These are phyloP conservation scores for Carposina sasakii DNA, from an alignment of 1,140 invertebrate species.

Conservation along the genomic window DNA sequence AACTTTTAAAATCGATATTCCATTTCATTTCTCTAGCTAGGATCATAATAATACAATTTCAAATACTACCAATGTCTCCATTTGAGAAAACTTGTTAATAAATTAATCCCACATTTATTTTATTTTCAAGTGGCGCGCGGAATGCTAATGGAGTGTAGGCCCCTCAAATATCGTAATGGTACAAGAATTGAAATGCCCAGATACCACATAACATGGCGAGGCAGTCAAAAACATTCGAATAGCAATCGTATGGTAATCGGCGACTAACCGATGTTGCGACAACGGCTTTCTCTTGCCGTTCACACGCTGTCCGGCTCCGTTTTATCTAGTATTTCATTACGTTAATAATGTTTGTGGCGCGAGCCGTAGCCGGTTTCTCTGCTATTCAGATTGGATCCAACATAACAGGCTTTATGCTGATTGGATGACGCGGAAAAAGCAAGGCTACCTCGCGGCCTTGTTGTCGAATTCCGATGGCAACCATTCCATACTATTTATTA, in stretches of 20 bases:
- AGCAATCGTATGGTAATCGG: slow-evolving; percentile 52
- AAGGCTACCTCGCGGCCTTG: slow-evolving; percentile 58
- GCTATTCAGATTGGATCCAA: slow-evolving; percentile 49
- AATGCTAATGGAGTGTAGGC: no score
- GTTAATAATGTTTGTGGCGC: slow-evolving; percentile 61
- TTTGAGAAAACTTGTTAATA: no score
- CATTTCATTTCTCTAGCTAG: no score
- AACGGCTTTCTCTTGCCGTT: slow-evolving; percentile 61
- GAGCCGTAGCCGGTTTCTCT: slow-evolving; percentile 55
- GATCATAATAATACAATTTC: no score
- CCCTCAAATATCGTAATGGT: no score
- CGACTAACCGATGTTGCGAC: slow-evolving; percentile 54
- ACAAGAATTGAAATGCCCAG: no score
- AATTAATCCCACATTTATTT: no score
- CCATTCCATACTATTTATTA: slow-evolving; percentile 37
- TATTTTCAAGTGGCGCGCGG: no score
- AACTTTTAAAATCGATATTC: no score
- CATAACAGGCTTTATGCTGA: slow-evolving; percentile 49
- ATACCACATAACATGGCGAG: no score
- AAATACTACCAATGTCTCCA: no score
- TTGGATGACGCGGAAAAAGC: slow-evolving; percentile 61
- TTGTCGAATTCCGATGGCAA: slow-evolving; percentile 44
- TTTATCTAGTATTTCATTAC: slow-evolving; percentile 67
- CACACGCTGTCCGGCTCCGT: slow-evolving; percentile 63
- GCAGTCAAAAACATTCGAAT: slow-evolving; percentile 32